Percentiles rank a stretch among this genome's conserved stretches.
These are phyloP conservation scores for Cephus spinipes DNA, from an alignment of 2,888 invertebrate species.

Conservation along the genomic window DNA sequence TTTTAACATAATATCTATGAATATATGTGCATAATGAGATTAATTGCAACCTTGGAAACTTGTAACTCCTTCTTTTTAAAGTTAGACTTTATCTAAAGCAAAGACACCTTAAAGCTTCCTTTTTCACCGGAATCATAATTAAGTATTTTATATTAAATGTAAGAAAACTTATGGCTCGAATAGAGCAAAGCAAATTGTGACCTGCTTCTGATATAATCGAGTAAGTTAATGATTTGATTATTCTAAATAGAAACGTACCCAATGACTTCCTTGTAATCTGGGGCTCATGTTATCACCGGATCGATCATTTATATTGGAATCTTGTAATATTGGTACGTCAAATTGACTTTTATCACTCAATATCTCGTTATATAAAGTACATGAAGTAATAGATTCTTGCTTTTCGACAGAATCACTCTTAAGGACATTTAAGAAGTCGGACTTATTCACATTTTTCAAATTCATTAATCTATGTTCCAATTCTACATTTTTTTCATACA, in stretches of 20 bases:
- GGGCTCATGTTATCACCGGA: not conserved
- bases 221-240: not conserved
- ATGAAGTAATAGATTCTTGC: not conserved
- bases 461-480: constrained; percentile 24
- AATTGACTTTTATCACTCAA: not conserved
- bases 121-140: not conserved
- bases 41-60: not conserved
- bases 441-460: constrained; percentile 26
- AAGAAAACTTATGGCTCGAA: not conserved
- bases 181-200: not conserved
- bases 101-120: too few relatives aligned
- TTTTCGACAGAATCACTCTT: not conserved
- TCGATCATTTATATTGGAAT: not conserved
- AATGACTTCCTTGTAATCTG: not conserved
- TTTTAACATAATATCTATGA: too few relatives aligned
- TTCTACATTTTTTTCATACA: constrained; percentile 36
- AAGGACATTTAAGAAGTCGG: not conserved
- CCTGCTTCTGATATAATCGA: not conserved
- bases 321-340: not conserved
- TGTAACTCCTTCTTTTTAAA: not conserved
- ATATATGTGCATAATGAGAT: not conserved
- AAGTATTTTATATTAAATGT: not conserved
- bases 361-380: not conserved
- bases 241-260: not conserved
- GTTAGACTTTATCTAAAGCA: too few relatives aligned